These are phyloP conservation scores for Pseudomyrmex pallidus DNA, from an alignment of 1,140 invertebrate genomes.

Conservation along the genomic window DNA sequence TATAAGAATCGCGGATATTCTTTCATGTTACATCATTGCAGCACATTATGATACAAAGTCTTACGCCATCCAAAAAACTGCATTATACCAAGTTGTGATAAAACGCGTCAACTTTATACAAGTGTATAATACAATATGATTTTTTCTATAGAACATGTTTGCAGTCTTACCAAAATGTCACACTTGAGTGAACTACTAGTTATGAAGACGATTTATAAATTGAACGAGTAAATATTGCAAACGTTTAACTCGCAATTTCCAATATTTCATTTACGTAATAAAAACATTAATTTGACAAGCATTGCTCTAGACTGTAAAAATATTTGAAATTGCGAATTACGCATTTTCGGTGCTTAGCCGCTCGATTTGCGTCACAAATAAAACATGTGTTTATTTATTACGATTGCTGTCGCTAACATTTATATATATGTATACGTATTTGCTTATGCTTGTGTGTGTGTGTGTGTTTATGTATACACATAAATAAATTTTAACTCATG, in stretches of 20 bases:
- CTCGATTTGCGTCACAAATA: slow-evolving; percentile 21
- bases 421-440: neutral
- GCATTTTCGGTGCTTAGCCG: neutral
- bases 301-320: neutral
- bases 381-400: neutral
- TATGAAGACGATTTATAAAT: neutral
- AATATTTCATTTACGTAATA: neutral
- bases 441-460: no score
- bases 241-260: neutral
- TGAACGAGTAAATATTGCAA: neutral
- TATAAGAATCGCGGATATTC: slow-evolving; percentile 42
- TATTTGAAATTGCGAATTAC: neutral
- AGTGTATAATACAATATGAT: neutral
- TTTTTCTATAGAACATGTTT: neutral
- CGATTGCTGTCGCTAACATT: slow-evolving; percentile 13
- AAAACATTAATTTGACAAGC: neutral
- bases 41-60: slow-evolving; percentile 51
- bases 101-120: neutral
- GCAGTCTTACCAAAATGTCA: slow-evolving; percentile 36
- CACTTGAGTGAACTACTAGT: slow-evolving; percentile 26
- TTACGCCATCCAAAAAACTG: slow-evolving; percentile 26
- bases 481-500: neutral
- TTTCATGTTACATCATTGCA: slow-evolving; percentile 42
- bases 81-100: neutral
- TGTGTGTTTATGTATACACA: no score